A percentile compares a stretch with the other conserved stretches of the same genome.
These are phyloP conservation scores for Ceratina calcarata DNA, from an alignment of 1,140 invertebrate genomes.

Conservation along the genomic window DNA sequence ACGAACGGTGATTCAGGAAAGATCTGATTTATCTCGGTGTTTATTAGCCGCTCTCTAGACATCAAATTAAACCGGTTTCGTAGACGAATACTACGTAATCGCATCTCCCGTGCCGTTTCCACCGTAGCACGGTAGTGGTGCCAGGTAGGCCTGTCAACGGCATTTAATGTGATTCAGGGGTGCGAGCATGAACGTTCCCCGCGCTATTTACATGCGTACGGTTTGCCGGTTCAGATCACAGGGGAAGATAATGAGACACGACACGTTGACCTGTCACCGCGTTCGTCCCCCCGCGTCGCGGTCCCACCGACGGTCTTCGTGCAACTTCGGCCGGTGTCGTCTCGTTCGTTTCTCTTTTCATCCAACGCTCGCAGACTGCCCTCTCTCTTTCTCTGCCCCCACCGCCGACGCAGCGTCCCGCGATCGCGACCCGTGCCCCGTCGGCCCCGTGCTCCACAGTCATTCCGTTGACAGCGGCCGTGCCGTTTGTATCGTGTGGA, in stretches of 20 bases:
- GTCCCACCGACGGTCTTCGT: conserved; percentile 4
- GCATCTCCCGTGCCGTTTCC: conserved; percentile 16
- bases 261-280: conserved; percentile 55
- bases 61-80: conserved; percentile 58
- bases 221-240: conserved; percentile 52
- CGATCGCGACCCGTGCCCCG: conserved; percentile 43
- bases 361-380: conserved; percentile 1
- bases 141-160: conserved; percentile 43
- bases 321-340: conserved; percentile 10
- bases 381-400: conserved; percentile 23
- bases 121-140: conserved; percentile 36
- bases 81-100: background rate
- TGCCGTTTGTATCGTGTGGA: conserved; percentile 19
- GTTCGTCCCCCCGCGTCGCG: conserved; percentile 21
- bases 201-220: conserved; percentile 52
- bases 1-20: conserved; percentile 14
- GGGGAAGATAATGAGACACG: conserved; percentile 52
- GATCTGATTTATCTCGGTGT: conserved; percentile 24
- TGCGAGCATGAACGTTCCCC: conserved; percentile 33
- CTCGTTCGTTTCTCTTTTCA: background rate
- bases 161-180: conserved; percentile 52
- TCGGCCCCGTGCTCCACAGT: conserved; percentile 21
- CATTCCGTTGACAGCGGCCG: conserved; percentile 71
- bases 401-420: conserved; percentile 21
- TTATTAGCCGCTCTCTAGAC: conserved; percentile 49